phyloP scores from a whole-genome alignment of 2,888 invertebrate genomes.

The Ecdyonurus torrentis region DNA sequence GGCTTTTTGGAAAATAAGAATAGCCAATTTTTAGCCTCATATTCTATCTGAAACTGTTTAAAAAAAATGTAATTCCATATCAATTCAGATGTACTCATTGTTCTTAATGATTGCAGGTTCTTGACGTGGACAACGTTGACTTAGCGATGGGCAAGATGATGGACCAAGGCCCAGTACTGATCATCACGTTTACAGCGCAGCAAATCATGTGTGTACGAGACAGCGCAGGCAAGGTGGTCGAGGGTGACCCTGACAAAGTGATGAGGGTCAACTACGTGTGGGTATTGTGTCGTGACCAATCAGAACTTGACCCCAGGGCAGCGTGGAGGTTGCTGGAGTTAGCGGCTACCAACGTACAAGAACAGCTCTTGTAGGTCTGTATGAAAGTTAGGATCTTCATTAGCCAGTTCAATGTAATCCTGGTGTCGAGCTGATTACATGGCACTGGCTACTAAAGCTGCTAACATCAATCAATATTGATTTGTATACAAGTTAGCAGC shows the following conservation, averaged over 20 bases:
- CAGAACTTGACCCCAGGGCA: slow-evolving; percentile 82
- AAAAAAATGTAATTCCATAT: background rate
- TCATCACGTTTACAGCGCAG: slow-evolving; percentile 90
- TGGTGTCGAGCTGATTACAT: too few species aligned
- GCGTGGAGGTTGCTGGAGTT: slow-evolving; percentile 93
- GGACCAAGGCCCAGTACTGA: slow-evolving; percentile 96
- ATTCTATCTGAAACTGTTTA: background rate
- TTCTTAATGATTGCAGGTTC: slow-evolving; percentile 22
- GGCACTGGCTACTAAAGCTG: too few species aligned
- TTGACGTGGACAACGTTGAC: slow-evolving; percentile 83
- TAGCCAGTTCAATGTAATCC: too few species aligned
- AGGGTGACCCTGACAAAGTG: slow-evolving; percentile 90
- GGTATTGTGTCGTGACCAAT: slow-evolving; percentile 92
- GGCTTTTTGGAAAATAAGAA: too few species aligned
- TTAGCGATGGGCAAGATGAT: slow-evolving; percentile 95
- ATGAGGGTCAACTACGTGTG: slow-evolving; percentile 92
- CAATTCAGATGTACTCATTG: background rate
- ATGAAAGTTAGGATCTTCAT: too few species aligned
- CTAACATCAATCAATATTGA: too few species aligned
- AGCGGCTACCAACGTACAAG: slow-evolving; percentile 59
- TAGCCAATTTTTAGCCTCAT: too few species aligned
- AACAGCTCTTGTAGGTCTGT: slow-evolving; percentile 44
- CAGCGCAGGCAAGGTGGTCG: slow-evolving; percentile 62
- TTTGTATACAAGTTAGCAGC: too few species aligned
- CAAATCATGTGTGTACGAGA: slow-evolving; percentile 91